Evolutionary conservation across 2,888 invertebrate genomes (phyloP).

Genomic region (Pandemis cinnamomeana): DNA sequence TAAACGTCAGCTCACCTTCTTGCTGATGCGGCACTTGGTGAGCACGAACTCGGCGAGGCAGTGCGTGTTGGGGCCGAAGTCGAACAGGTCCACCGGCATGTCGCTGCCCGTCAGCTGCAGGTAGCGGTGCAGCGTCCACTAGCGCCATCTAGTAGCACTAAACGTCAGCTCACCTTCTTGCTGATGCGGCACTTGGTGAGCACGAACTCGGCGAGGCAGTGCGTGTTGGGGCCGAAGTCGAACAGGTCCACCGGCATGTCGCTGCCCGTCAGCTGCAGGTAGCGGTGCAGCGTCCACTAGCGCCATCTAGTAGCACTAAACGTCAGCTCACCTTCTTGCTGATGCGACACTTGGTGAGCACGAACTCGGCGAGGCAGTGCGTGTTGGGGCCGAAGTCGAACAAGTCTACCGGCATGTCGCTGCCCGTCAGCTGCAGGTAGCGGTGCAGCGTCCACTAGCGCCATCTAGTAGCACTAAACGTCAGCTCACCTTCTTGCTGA

Average conservation of each 20-base stretch:
- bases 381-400: conserved; percentile 94
- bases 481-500: conserved; percentile 72
- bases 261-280: conserved; percentile 88
- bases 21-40: conserved; percentile 86
- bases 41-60: conserved; percentile 93
- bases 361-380: conserved; percentile 93
- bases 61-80: conserved; percentile 92
- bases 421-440: conserved; percentile 84
- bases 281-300: conserved; percentile 90
- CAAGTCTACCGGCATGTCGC: conserved; percentile 93
- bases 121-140: conserved; percentile 89
- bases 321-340: conserved; percentile 87
- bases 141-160: too few relatives aligned
- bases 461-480: too few relatives aligned
- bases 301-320: too few relatives aligned
- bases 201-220: conserved; percentile 93
- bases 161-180: conserved; percentile 57
- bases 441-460: too few relatives aligned
- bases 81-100: conserved; percentile 95
- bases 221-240: conserved; percentile 92
- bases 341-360: conserved; percentile 86
- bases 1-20: conserved; percentile 48
- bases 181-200: conserved; percentile 87
- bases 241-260: conserved; percentile 95
- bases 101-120: conserved; percentile 87